phyloP scores from a whole-genome alignment of 2,888 invertebrate genomes.

The Pseudococcus longispinus region DNA sequence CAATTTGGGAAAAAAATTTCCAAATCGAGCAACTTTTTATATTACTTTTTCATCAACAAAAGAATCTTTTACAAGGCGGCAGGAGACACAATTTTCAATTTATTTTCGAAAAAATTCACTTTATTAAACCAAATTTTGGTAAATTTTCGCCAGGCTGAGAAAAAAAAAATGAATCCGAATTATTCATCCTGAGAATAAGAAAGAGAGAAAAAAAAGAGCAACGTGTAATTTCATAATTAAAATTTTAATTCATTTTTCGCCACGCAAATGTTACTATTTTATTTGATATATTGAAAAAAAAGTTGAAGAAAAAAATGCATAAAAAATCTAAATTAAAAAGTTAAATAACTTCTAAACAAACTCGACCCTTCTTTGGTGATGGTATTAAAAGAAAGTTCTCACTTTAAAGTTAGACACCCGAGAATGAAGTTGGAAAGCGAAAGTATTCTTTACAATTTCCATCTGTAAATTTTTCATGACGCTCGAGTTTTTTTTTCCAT shows the following conservation, averaged over 20 bases:
- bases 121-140: too few relatives aligned
- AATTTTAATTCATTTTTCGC: constrained; percentile 28
- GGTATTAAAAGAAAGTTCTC: constrained; percentile 44
- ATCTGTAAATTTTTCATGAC: constrained; percentile 44
- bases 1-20: too few relatives aligned
- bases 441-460: constrained; percentile 45
- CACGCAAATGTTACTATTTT: constrained; percentile 15
- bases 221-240: constrained; percentile 19
- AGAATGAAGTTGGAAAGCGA: constrained; percentile 32
- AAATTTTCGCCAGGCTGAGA: neutral
- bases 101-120: neutral
- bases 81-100: neutral
- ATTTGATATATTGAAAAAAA: constrained; percentile 38
- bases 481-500: constrained; percentile 2
- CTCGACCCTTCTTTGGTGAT: constrained; percentile 33
- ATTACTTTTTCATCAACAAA: too few relatives aligned
- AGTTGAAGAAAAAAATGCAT: constrained; percentile 15
- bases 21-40: too few relatives aligned
- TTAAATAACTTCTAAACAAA: constrained; percentile 42
- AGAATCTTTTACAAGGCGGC: too few relatives aligned
- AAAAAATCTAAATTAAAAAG: constrained; percentile 46
- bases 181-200: neutral
- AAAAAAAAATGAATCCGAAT: neutral
- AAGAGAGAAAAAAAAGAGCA: neutral
- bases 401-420: constrained; percentile 39